Evolutionary conservation across 2,888 invertebrate species (phyloP).

Genomic region (Keiferia lycopersicella): DNA sequence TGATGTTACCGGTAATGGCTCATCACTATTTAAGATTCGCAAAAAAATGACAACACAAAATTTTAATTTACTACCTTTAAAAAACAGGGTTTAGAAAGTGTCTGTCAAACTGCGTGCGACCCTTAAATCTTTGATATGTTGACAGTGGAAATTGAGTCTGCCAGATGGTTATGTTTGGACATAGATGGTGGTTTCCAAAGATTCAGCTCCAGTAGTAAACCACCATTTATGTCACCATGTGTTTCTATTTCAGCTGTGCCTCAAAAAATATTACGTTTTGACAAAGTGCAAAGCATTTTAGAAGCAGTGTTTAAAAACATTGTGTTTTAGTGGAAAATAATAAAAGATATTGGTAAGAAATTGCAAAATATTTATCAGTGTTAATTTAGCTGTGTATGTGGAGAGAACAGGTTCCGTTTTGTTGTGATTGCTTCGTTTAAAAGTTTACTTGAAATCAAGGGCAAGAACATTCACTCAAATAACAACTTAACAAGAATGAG

Average conservation of each 20-base stretch:
- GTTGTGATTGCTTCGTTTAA: background rate
- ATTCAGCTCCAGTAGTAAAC: slow-evolving; percentile 28
- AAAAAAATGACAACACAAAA: too few species aligned
- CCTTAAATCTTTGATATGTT: background rate
- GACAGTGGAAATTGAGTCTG: slow-evolving; percentile 45
- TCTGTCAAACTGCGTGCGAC: background rate
- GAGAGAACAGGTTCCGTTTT: background rate
- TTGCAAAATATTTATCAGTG: slow-evolving; percentile 54
- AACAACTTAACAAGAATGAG: background rate
- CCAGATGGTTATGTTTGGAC: slow-evolving; percentile 56
- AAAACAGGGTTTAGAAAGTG: too few species aligned
- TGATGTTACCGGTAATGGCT: too few species aligned
- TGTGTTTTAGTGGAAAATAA: slow-evolving; percentile 51
- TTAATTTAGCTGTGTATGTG: slow-evolving; percentile 35
- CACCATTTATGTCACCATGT: slow-evolving; percentile 57
- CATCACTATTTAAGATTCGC: too few species aligned
- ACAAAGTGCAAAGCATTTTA: slow-evolving; percentile 51
- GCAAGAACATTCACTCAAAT: slow-evolving; percentile 1
- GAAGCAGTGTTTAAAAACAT: slow-evolving; percentile 51
- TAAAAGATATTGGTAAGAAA: slow-evolving; percentile 59
- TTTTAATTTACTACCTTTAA: too few species aligned
- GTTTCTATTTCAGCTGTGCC: slow-evolving; percentile 64
- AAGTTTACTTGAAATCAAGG: slow-evolving; percentile 1
- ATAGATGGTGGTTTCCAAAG: slow-evolving; percentile 57
- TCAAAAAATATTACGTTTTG: slow-evolving; percentile 49